Base-by-base conservation (phyloP, 53 echinoderm and acorn worm genomes). In the Apostichopus leukothele region DNA sequence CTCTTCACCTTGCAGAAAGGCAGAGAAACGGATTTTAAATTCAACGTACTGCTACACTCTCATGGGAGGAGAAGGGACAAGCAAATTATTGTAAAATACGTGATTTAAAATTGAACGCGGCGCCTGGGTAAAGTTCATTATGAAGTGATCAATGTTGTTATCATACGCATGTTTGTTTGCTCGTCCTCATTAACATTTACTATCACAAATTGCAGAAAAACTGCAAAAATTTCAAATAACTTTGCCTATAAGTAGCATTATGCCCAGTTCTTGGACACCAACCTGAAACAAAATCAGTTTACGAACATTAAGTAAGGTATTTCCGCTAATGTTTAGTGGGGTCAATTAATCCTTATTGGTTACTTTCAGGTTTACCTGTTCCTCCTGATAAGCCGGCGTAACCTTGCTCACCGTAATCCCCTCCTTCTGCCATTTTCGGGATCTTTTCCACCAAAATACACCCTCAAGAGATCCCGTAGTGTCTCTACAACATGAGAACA, bases 311-410 rank as follows among this genome's bases (percentile, higher is more conserved):
- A 54, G 54, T 54, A 51, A 54, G 53, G 18, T 81, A 86, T 86
- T 68, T 86, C 68, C 73, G 86, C 86, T 51, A 21, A 26, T 60
- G 67, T 86, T 86, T 86, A 20, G 50, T 26, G 71, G 86, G 86
- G 86, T 86, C 86, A 86, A 86, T 86, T 86, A 86, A 86, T 86
- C 86, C 86, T 66, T 71, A 86, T 60, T 86, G 86, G 71, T 66
- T 71, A 81, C 81, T 54, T 81, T 81, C 55, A 81, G 55, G 51
- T 50, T 60, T 86, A 86, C 86, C 86, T 86, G 86, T 86, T 86
- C 86, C 86, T 86, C 86, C 86, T 86, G 86, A 86, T 86, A 86
- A 86, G 86, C 86, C 86, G 71, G 67, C 50, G 63, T 86, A 86
- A 86, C 86, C 71, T 81, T 81, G 81, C 86, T 86, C 86, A 68